These are phyloP conservation scores for Ceyx cyanopectus DNA, from an alignment of 2,113 vertebrate species.

Conservation along the genomic window DNA sequence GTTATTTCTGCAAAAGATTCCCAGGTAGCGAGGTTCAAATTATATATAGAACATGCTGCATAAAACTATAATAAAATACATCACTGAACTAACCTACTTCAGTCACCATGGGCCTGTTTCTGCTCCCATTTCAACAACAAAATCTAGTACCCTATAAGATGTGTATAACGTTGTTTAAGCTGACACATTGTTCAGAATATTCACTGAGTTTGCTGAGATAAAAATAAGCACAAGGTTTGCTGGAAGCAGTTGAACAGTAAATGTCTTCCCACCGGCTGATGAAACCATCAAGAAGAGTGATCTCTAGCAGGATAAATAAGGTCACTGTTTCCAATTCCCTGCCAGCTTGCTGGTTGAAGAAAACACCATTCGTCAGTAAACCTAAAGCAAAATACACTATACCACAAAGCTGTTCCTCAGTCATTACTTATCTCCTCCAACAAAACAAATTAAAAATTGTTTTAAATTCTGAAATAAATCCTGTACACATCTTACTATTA, in stretches of 20 bases:
- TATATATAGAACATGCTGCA: background rate
- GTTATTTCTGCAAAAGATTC: background rate
- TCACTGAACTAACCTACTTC: background rate
- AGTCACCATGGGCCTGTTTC: background rate
- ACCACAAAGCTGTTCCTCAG: background rate
- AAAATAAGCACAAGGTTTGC: conserved; percentile 4
- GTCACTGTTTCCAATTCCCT: conserved; percentile 49
- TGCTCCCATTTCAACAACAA: background rate
- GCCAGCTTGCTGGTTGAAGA: conserved; percentile 36
- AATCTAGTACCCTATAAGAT: background rate
- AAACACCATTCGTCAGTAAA: conserved; percentile 43
- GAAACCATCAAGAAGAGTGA: conserved; percentile 46
- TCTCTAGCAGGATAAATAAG: conserved; percentile 19
- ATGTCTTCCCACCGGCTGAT: conserved; percentile 31
- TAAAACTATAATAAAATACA: background rate
- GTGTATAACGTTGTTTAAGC: background rate
- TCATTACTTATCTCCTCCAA: background rate
- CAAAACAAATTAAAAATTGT: background rate
- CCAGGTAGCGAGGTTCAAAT: background rate
- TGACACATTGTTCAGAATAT: background rate
- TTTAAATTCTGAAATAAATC: background rate
- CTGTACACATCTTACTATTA: background rate
- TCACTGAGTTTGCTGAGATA: background rate
- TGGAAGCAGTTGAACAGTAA: conserved; percentile 40
- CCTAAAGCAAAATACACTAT: conserved; percentile 9